Percentiles rank a stretch among this genome's conserved stretches.
Conservation (phyloP, 2,113 vertebrate genomes). For the Picathartes gymnocephalus region DNA sequence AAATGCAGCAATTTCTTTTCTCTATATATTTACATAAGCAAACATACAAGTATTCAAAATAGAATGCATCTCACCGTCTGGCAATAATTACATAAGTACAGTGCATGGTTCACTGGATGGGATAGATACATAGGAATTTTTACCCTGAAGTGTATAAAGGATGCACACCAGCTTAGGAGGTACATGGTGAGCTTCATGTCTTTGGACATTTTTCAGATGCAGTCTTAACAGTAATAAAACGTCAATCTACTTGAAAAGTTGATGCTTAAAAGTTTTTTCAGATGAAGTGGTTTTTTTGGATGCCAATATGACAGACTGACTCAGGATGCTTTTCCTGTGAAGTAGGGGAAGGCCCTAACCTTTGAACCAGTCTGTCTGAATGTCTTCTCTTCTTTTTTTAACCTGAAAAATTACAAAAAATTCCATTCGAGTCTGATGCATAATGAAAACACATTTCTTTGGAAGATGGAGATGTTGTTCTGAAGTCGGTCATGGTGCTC, state of each 20-base stretch:
- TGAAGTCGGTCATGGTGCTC: neutral
- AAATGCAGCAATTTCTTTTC: conserved; percentile 57
- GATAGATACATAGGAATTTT: conserved; percentile 36
- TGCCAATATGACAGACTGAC: neutral
- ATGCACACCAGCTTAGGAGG: conserved; percentile 55
- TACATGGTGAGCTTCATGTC: conserved; percentile 47
- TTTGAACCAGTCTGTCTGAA: neutral
- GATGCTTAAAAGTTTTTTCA: neutral
- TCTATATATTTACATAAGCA: conserved; percentile 54
- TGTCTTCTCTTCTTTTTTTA: neutral
- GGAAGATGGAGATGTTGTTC: neutral
- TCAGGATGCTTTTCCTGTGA: neutral
- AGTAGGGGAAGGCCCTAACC: neutral
- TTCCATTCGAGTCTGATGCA: neutral
- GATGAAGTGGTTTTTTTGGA: neutral
- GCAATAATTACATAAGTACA: conserved; percentile 56
- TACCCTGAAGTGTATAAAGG: conserved; percentile 48
- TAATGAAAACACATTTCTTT: neutral
- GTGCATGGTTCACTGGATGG: conserved; percentile 30
- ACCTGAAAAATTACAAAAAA: neutral
- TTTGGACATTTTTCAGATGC: conserved; percentile 47
- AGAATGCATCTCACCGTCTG: conserved; percentile 52
- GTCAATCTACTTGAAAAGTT: neutral
- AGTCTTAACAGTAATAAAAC: conserved; percentile 16
- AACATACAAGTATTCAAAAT: conserved; percentile 63